phyloP scores from a whole-genome alignment of 2,888 invertebrate species.

The Escarpia spicata region DNA sequence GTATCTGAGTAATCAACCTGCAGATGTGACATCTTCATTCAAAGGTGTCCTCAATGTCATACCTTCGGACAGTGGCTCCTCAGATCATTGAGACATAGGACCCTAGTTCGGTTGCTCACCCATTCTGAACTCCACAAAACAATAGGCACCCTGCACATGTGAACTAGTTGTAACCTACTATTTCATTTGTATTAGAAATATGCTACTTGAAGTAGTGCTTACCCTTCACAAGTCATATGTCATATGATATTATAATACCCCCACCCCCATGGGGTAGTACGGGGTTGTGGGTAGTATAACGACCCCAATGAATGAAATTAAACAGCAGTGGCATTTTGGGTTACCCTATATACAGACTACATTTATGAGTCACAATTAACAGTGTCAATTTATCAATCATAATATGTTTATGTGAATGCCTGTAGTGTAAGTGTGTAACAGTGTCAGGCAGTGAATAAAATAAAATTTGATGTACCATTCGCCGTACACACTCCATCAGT shows the following conservation, averaged over 20 bases:
- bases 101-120: neutral
- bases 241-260: neutral
- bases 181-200: neutral
- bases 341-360: too few relatives aligned
- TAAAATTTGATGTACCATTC: too few relatives aligned
- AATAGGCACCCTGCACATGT: neutral
- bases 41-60: neutral
- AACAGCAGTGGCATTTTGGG: too few relatives aligned
- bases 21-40: neutral
- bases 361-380: too few relatives aligned
- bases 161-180: neutral
- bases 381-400: too few relatives aligned
- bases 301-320: too few relatives aligned
- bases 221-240: neutral
- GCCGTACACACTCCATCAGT: neutral
- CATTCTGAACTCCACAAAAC: neutral
- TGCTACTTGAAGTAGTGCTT: neutral
- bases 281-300: too few relatives aligned
- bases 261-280: neutral
- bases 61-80: too few relatives aligned
- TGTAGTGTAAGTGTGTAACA: too few relatives aligned
- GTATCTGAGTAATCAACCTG: neutral
- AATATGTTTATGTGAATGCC: too few relatives aligned
- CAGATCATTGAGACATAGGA: neutral
- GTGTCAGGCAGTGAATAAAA: too few relatives aligned